Conservation (phyloP, 2,888 invertebrate genomes). For the Boloria selene region DNA sequence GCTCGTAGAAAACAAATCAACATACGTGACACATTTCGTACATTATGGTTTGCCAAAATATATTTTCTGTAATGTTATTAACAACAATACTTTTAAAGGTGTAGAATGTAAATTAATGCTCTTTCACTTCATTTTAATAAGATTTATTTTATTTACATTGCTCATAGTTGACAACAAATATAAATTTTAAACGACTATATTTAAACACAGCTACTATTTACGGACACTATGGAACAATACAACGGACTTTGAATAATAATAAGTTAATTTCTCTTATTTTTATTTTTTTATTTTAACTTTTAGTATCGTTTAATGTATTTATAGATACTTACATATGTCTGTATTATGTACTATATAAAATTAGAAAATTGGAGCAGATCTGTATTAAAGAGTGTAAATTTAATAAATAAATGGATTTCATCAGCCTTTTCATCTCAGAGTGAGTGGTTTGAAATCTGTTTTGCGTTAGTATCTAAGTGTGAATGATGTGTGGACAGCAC, state of each 20-base stretch:
- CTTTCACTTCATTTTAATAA: constrained; percentile 12
- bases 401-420: constrained; percentile 50
- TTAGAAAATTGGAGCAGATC: not conserved
- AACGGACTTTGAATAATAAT: constrained; percentile 28
- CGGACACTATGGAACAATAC: constrained; percentile 45
- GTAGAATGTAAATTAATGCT: too few species aligned
- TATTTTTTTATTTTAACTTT: too few species aligned
- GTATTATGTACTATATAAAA: not conserved
- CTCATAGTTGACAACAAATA: constrained; percentile 47
- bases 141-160: constrained; percentile 16
- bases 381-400: not conserved
- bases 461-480: constrained; percentile 30
- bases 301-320: not conserved
- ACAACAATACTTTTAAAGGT: too few species aligned
- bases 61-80: not conserved
- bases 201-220: constrained; percentile 54
- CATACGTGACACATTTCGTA: constrained; percentile 25
- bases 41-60: constrained; percentile 25
- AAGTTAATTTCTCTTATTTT: not conserved
- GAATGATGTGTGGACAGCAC: constrained; percentile 34
- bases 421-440: constrained; percentile 52
- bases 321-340: too few species aligned
- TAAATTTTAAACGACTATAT: constrained; percentile 56
- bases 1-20: constrained; percentile 48
- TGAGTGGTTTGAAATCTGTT: constrained; percentile 31